Percentiles rank a stretch among this genome's conserved stretches.
These are phyloP conservation scores for Micromesistius poutassou DNA, from an alignment of 2,797 vertebrate genomes.

Conservation along the genomic window DNA sequence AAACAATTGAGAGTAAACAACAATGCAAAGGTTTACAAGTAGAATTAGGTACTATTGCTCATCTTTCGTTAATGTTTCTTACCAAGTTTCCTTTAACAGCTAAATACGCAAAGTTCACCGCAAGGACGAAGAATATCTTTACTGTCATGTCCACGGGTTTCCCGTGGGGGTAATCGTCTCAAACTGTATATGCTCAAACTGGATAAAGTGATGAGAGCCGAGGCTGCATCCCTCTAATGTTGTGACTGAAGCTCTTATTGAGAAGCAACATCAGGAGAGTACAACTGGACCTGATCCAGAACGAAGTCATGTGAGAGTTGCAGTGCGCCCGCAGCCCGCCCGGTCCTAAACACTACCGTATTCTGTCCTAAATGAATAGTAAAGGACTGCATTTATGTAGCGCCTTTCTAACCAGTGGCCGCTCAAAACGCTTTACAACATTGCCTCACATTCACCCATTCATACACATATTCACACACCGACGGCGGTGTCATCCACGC, in stretches of 20 bases:
- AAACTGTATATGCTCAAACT: background rate
- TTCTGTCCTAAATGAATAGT: background rate
- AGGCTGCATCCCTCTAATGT: no score
- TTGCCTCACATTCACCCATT: no score
- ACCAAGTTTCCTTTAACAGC: constrained; percentile 55
- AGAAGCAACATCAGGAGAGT: no score
- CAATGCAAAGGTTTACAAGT: no score
- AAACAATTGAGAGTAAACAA: no score
- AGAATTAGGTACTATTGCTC: background rate
- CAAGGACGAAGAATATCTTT: constrained; percentile 39
- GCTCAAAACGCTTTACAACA: no score
- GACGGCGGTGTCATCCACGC: no score
- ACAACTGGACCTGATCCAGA: constrained; percentile 7
- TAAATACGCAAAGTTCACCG: constrained; percentile 42
- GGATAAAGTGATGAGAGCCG: no score
- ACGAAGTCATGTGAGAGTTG: constrained; percentile 49
- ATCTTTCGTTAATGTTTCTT: constrained; percentile 31
- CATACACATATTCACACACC: no score
- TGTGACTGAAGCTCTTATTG: no score
- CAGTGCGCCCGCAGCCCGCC: constrained; percentile 6
- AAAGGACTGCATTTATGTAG: no score
- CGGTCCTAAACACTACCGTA: constrained; percentile 54
- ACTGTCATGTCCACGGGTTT: constrained; percentile 54
- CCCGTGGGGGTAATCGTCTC: background rate
- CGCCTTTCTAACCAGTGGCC: no score